Evolutionary conservation across 35 echinoderm and acorn worm species (phyloP), one percentile per base, ranked within the genome.

Genomic region (Heliocidaris erythrogramma): DNA sequence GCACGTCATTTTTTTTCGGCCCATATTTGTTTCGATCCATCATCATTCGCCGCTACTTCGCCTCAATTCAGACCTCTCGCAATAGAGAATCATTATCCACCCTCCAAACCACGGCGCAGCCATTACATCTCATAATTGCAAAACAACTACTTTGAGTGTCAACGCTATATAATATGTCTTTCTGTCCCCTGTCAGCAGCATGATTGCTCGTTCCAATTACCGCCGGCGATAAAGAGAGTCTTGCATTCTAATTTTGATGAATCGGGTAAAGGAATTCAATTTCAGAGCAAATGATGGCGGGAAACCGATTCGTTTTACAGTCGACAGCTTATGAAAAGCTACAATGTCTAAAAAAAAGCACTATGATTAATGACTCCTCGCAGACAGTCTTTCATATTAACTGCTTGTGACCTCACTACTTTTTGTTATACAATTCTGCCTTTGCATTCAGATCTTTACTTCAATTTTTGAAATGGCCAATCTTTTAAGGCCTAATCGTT

Each of bases 61-160:
- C 35, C 35, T 78, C 65, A 78, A 21, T 78, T 78, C 65, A n/a
- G 21, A 78, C 65, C 65, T 78, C 65, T 78, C 17, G 17, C 21
- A 0, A 27, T n/a, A n/a, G 21, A 78, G 21, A 78, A 7, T 18
- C 17, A 14, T 5, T 27, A 42, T 69, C 0, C 65, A 27, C 4
- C 21, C 65, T 78, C 18, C 65, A 78, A 78, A 78, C 65, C 65
- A 78, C 27, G 65, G 65, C 21, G 21, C 65, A 78, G 65, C 65
- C 65, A 78, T 78, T 78, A 78, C 65, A 78, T 78, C 65, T 78
- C 65, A 78, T 78, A 78, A 78, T 78, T 27, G 27, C 65, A 78
- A 78, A 78, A n/a, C 65, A 78, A 78, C 18, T 78, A 78, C 14
- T 21, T 78, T n/a, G 18, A 78, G 65, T 78, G 27, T 24, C 65